A percentile compares a stretch with the other conserved stretches of the same genome.
Conservation (phyloP, 2,113 vertebrate species). For the Tyrannus savana region DNA sequence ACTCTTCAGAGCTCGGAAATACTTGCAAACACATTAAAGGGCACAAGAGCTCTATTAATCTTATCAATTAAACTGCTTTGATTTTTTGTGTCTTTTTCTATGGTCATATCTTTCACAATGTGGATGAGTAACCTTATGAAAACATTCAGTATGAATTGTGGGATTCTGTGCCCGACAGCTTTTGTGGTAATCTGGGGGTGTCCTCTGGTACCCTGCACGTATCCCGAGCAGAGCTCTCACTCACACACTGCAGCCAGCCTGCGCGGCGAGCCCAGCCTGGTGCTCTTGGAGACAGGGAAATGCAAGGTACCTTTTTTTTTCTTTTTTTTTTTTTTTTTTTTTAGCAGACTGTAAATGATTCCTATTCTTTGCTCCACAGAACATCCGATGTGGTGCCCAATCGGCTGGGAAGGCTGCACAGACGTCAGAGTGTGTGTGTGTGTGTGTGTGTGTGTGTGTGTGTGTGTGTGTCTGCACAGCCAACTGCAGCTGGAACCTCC, state of each 20-base stretch:
- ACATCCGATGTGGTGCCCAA: conserved; percentile 86
- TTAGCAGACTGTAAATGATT: conserved; percentile 60
- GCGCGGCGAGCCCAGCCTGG: neutral
- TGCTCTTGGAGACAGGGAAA: conserved; percentile 53
- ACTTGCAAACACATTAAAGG: neutral
- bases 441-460: neutral
- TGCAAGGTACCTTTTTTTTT: conserved; percentile 35
- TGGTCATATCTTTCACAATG: neutral
- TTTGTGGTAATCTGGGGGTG: neutral
- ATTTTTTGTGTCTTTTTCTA: neutral
- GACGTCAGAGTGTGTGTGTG: conserved; percentile 75
- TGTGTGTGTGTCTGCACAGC: neutral
- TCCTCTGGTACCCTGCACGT: neutral
- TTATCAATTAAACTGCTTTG: neutral
- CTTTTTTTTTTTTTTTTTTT: conserved; percentile 24
- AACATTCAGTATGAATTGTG: neutral
- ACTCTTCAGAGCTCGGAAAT: neutral
- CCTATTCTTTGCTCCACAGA: conserved; percentile 80
- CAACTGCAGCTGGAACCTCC: conserved; percentile 74
- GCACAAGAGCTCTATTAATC: neutral
- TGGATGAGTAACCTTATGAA: neutral
- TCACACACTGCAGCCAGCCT: neutral
- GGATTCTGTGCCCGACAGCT: neutral
- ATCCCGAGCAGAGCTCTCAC: neutral
- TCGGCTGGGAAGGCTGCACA: conserved; percentile 73